Evolutionary conservation across 2,888 invertebrate species (phyloP).

Genomic region (Trachelus troglodyta): DNA sequence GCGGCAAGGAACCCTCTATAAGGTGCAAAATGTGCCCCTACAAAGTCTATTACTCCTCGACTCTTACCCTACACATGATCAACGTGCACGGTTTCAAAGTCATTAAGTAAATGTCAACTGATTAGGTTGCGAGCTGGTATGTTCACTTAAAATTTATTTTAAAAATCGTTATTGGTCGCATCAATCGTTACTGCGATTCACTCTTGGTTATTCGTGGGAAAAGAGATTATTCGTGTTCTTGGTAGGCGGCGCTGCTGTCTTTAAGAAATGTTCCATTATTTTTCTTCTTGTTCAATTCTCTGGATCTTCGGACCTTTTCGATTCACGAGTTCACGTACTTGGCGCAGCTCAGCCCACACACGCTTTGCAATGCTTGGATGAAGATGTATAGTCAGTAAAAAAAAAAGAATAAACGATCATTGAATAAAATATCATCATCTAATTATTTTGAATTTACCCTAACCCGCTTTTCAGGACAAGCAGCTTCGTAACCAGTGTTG

Average conservation of each 20-base stretch:
- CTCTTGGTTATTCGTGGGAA: too few relatives aligned
- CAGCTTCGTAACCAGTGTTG: constrained; percentile 24
- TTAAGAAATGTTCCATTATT: too few relatives aligned
- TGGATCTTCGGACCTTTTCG: too few relatives aligned
- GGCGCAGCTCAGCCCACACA: not conserved
- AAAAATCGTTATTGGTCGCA: too few relatives aligned
- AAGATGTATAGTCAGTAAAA: constrained; percentile 15
- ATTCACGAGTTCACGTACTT: too few relatives aligned
- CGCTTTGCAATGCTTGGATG: constrained; percentile 8
- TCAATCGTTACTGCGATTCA: too few relatives aligned
- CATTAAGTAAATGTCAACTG: constrained; percentile 14
- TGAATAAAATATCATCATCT: constrained; percentile 19
- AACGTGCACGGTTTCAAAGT: constrained; percentile 33
- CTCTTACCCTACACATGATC: constrained; percentile 33
- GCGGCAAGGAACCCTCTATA: constrained; percentile 30
- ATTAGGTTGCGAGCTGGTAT: too few relatives aligned
- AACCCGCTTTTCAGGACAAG: constrained; percentile 30
- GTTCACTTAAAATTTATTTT: too few relatives aligned
- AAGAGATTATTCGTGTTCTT: too few relatives aligned
- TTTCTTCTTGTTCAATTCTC: too few relatives aligned
- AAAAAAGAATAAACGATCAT: constrained; percentile 17
- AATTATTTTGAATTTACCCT: constrained; percentile 1
- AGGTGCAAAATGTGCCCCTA: constrained; percentile 32
- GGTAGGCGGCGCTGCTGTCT: too few relatives aligned
- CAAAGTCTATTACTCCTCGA: constrained; percentile 36